Base-by-base conservation (phyloP, 1,140 invertebrate genomes). In the Aphaenogaster ashmeadi region DNA sequence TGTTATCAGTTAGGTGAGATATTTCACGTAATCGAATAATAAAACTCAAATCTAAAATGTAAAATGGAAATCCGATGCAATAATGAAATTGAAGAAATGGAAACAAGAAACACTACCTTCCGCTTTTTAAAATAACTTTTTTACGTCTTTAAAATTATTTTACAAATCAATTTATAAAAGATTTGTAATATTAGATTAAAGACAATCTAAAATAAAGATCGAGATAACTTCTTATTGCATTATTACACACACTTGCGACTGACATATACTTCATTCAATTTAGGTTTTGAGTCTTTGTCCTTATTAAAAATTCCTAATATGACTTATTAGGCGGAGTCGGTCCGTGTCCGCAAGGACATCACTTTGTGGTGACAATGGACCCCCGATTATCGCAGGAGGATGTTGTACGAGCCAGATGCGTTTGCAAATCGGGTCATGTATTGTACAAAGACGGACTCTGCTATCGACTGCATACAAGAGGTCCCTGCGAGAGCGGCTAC, bases 381-480 rank as follows among this genome's bases (percentile, higher is more conserved):
- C 8, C 94, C 13, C n/a, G 71, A 21, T 69, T 74, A 33, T 64
- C 56, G 27, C 74, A 71, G 0, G 72, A 81, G n/a, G 79, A 91
- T 4, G n/a, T 94, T 0, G 90, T 93, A 4, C 94, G 94, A 7
- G 97, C 96, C 8, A 95, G 94, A 81, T 98, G 98, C 90, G 92
- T 94, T 7, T 98, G 98, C 93, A 98, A 98, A 94, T 96, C 96
- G 0, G 97, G 96, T 62, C 96, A 98, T 91, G 97, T 97, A 1
- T 95, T 96, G 1, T 97, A 97, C 95, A 92, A 95, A 3, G 96
- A 98, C 91, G 97, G 97, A 0, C 94, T 96, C 0, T 98, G 98
- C 91, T 98, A 98, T 93, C 95, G 97, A 36, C 95, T 97, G 0
- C 97, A 97, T 90, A 98, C 98, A 0, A 96, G 97, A 78, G 98